Conservation (phyloP, 2,797 vertebrate species). For the Micrastur ruficollis region DNA sequence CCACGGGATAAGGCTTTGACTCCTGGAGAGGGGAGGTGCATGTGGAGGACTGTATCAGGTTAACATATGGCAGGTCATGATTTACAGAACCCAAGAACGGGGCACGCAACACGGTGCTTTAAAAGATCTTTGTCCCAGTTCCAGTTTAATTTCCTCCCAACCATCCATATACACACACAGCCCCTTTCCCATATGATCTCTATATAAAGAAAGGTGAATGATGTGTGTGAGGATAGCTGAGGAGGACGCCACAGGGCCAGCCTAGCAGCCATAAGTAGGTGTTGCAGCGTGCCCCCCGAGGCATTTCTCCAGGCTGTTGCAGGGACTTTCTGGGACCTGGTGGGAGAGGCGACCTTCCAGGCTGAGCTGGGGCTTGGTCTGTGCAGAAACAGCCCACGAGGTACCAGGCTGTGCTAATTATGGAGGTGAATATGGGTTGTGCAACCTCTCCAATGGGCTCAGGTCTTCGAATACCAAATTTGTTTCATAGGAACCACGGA, state of each 20-base stretch:
- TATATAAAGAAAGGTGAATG: not conserved
- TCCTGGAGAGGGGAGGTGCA: not conserved
- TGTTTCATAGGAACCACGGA: not conserved
- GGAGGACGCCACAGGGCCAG: not conserved
- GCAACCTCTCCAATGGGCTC: not conserved
- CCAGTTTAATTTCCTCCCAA: conserved; percentile 52
- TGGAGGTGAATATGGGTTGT: conserved; percentile 35
- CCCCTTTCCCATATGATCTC: conserved; percentile 6
- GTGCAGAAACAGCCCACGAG: not conserved
- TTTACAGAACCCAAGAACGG: not conserved
- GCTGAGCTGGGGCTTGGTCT: not conserved
- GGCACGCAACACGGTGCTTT: not conserved
- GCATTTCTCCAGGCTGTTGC: not conserved
- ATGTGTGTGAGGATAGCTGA: not conserved
- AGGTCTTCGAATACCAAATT: not conserved
- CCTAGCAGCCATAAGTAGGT: not conserved
- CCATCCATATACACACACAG: not conserved
- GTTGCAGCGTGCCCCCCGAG: not conserved
- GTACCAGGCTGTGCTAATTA: conserved; percentile 5
- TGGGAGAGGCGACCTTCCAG: conserved; percentile 11
- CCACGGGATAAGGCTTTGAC: not conserved
- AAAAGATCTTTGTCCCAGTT: conserved; percentile 41
- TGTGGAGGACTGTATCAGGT: not conserved
- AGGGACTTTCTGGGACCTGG: not conserved
- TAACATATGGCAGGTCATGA: not conserved